Percentiles rank a stretch among this genome's conserved stretches.
Evolutionary conservation across 2,113 vertebrate species (phyloP).

Genomic region (Accipiter virgatus): DNA sequence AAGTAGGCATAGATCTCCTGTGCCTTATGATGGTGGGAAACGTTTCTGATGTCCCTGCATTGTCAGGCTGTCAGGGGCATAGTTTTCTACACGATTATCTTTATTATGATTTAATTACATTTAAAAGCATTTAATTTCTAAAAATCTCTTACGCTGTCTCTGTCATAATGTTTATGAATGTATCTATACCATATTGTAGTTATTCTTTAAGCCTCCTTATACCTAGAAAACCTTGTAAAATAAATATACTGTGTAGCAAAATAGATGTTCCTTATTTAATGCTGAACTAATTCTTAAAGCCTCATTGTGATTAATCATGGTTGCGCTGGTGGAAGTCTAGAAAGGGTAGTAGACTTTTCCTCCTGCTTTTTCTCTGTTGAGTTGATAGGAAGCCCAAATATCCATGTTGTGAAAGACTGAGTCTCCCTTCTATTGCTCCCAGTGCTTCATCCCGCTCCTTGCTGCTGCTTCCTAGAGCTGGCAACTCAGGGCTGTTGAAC

Average conservation of each 20-base stretch:
- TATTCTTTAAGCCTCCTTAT: neutral
- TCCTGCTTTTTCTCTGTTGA: neutral
- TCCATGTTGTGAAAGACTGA: neutral
- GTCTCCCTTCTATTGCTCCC: neutral
- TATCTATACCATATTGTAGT: neutral
- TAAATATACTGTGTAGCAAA: neutral
- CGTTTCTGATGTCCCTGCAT: neutral
- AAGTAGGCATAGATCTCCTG: neutral
- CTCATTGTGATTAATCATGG: neutral
- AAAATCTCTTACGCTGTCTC: neutral
- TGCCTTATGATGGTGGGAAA: neutral
- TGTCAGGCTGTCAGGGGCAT: conserved; percentile 16
- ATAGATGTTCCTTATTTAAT: neutral
- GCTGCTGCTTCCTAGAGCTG: neutral
- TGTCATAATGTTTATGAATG: conserved; percentile 47
- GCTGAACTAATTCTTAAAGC: neutral
- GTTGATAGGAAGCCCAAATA: neutral
- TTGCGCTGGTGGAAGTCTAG: neutral
- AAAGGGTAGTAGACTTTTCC: neutral
- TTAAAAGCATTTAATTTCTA: conserved; percentile 28
- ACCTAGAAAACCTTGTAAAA: neutral
- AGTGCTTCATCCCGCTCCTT: neutral
- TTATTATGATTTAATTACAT: conserved; percentile 7
- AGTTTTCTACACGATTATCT: neutral
- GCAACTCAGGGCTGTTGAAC: neutral